Evolutionary conservation across 2,888 invertebrate genomes (phyloP), one percentile per base, ranked within the genome.

Genomic region (Patella ulyssiponensis): DNA sequence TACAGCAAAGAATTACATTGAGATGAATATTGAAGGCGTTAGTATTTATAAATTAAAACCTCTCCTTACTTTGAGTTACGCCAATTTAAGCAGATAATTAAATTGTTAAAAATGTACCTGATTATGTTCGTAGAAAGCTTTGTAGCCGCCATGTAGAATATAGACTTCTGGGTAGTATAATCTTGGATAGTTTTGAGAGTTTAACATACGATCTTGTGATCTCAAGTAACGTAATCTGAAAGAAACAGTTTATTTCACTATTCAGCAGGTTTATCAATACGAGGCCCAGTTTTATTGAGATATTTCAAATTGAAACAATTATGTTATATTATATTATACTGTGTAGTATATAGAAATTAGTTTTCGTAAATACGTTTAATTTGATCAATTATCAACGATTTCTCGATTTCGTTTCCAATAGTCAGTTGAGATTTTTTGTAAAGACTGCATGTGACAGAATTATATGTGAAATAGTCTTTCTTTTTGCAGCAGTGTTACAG

Each of bases 161-260:
- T 98, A 98, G 2, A 97, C 93, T 92, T 98, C 98, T 0, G 98
- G 98, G 93, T 96, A 97, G 89, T 95, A 93, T 0, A 98, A 93
- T 0, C 94, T 93, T 0, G 98, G 98, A 92, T 98, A 98, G 79
- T 93, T 93, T 74, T 95, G 95, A 79, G 94, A 94, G 92, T 98
- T 96, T 69, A 94, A 92, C 17, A 94, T 94, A 0, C 98, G 94
- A 92, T 98, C 98, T 44, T 94, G 92, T 73, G 95, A 95, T 5
- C 98, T 94, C 75, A 98, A 93, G 91, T 94, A 96, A 2, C 97
- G 95, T 64, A 95, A 95, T 89, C 95, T 96, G 92, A 0, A 92
- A 90, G 58, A 20, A 33, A 20, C 44, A 44, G 44, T 44, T 44
- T 44, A 44, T 44, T 33, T 44, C 44, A 44, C 44, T 44, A 44